These are phyloP conservation scores for Goniozus legneri DNA, from an alignment of 1,140 invertebrate species.

Conservation along the genomic window DNA sequence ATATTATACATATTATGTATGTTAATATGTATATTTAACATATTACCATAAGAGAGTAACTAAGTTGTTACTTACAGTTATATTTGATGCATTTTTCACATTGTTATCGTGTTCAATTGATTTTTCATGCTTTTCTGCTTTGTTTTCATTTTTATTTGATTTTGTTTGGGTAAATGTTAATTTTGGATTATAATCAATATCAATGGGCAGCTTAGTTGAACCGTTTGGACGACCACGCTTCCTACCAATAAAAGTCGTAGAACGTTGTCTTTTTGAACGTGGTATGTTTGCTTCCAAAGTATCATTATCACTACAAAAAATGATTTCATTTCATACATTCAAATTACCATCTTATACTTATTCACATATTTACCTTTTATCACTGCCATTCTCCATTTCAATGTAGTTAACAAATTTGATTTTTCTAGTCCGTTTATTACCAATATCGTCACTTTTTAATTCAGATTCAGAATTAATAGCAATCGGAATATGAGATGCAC, in stretches of 20 bases:
- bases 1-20: slow-evolving; percentile 14
- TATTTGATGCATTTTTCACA: neutral
- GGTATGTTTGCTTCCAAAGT: no score
- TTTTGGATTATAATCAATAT: no score
- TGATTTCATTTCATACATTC: neutral
- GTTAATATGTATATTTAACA: neutral
- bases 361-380: slow-evolving; percentile 4
- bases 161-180: no score
- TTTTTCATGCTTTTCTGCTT: neutral
- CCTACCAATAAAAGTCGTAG: no score
- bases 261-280: no score
- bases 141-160: no score
- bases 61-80: no score
- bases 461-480: neutral
- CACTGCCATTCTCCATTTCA: slow-evolving; percentile 11
- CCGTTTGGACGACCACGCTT: no score
- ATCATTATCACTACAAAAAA: no score
- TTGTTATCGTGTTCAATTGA: neutral
- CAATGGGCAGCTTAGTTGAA: no score
- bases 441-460: neutral
- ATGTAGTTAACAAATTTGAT: slow-evolving; percentile 7
- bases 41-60: neutral
- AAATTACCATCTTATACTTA: slow-evolving; percentile 6
- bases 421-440: slow-evolving; percentile 4
- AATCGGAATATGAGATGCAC: neutral